Conservation (phyloP, 2,888 invertebrate species). For the Idaea dimidiata region DNA sequence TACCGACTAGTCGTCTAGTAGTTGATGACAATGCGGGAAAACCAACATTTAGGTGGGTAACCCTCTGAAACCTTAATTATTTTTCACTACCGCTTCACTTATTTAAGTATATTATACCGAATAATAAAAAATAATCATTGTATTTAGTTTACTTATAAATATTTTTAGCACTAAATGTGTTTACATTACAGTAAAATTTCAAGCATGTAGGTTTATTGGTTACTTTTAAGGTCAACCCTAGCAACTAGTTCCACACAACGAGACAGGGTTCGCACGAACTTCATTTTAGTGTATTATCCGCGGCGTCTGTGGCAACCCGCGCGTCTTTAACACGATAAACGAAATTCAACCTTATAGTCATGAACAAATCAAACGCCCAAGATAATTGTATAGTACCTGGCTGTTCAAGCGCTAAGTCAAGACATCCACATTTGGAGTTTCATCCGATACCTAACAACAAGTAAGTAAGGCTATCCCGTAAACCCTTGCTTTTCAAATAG, state of each 20-base stretch:
- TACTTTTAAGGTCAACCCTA: neutral
- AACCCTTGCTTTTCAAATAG: neutral
- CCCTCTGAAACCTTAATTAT: too few relatives aligned
- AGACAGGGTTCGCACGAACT: neutral
- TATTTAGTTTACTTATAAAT: too few relatives aligned
- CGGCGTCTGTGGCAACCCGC: neutral
- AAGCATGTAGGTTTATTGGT: neutral
- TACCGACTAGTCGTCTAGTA: too few relatives aligned
- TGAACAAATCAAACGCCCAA: neutral
- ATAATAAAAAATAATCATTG: too few relatives aligned
- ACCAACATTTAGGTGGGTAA: too few relatives aligned
- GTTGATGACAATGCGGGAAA: too few relatives aligned
- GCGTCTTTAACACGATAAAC: neutral
- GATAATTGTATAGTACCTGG: neutral
- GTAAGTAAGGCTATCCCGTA: neutral
- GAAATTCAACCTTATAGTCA: neutral
- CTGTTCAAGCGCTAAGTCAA: neutral
- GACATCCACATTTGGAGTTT: neutral
- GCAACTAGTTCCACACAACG: neutral
- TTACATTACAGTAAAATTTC: too few relatives aligned
- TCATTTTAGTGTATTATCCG: neutral
- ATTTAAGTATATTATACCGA: too few relatives aligned
- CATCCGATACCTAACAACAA: neutral
- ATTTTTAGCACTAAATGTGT: too few relatives aligned
- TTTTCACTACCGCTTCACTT: too few relatives aligned